Evolutionary conservation across 2,888 invertebrate genomes (phyloP), one percentile per base, ranked within the genome.

Genomic region (Spodoptera picta): DNA sequence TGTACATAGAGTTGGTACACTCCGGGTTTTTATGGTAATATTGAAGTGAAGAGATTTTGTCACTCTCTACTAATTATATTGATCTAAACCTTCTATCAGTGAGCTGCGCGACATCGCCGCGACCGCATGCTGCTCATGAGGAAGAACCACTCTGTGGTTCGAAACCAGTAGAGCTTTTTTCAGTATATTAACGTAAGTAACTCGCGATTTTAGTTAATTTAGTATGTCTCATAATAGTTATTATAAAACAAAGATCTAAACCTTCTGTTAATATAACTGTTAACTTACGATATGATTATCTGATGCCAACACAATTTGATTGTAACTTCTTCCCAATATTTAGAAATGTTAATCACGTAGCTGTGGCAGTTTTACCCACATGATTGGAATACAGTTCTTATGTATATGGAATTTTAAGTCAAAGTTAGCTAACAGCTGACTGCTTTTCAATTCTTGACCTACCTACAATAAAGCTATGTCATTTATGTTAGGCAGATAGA

Each of bases 301-400:
- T 11, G 14, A 61, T 36, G 36, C 36, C 7, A n/a, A 67, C 60
- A 54, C 43, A 45, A 52, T 44, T 59, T 36, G 31, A 36, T 36
- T 36, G 11, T 45, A 12, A 58, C 9, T 57, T 50, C 14, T 44
- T 41, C 4, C 12, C 7, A 41, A 44, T 52, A 47, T 42, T 48
- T 56, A 36, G 0, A 46, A 9, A 76, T 74, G 45, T 23, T 7
- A 49, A 4, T 46, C 76, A 67, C 63, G 62, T 72, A 75, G 43
- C 10, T 43, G 53, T 23, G 9, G 24, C 23, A 47, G 50, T 69
- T 77, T 73, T 73, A 72, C 64, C n/a, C 54, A 65, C 53, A 65
- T 44, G 27, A 12, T 24, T 36, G 42, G 62, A 73, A 73, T 61
- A 47, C 52, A 50, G 23, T 49, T 63, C 44, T 58, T 41, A 36